Evolutionary conservation across 37 sponge, comb jelly and placozoan genomes (phyloP), one percentile per base, ranked within the genome.

Genomic region (Halisarca cf. caerulea): DNA sequence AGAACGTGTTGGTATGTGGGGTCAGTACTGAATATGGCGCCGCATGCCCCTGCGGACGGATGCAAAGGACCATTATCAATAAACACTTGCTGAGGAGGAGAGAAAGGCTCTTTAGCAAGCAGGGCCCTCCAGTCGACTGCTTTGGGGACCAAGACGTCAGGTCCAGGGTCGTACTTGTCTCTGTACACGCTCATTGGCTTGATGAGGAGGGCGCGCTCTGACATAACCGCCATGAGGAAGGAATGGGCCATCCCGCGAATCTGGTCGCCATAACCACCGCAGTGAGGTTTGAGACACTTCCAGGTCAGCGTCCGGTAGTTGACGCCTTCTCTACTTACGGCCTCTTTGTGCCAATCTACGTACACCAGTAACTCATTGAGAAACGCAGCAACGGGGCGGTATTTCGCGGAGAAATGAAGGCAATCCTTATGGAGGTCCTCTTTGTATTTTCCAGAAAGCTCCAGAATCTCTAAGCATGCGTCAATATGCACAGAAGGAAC

Each of bases 201-300:
- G 3, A 68, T 68, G 69, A 17, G 30, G 4, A 68, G 34, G 1
- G 35, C 35, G 3, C 69, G n/a, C 30, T 30, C 69, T 24, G 69
- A 34, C 35, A 68, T 28, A 4, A 30, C 14, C 14, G 69, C 69
- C 35, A 68, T 28, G 35, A 68, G 34, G 28, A 68, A 30, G 34
- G 69, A 28, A 68, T 68, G 35, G 2, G 69, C 69, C 35, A 68
- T 27, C 33, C 69, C 69, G 30, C 69, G 69, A 6, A 30, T 68
- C 69, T 68, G 69, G 69, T 68, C 69, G 35, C 69, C 69, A 68
- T 68, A 68, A 1, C 69, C 69, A 1, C 69, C 69, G 69, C 69
- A 68, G 4, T 6, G 35, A 6, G 69, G 69, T 34, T 28, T 68
- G 1, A 68, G 34, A 27, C 69, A 68, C 69, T 68, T 30, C 69